Conservation (phyloP, 2,113 vertebrate genomes). For the Sphaerodactylus townsendi region DNA sequence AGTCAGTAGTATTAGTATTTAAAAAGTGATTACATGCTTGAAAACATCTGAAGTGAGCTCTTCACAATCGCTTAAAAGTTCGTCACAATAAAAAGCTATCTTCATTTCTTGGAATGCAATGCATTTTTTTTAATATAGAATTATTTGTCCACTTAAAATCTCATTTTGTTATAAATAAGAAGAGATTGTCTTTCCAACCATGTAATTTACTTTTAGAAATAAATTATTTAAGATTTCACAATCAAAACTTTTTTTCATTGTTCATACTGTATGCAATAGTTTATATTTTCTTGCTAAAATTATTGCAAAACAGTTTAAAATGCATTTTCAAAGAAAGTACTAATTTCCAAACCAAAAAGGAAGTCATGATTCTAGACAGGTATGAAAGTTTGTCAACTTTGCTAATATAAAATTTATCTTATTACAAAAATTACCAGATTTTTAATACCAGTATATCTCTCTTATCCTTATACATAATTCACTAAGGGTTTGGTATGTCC, state of each 20-base stretch:
- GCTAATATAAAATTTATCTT: not conserved
- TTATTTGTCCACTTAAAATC: slow-evolving; percentile 15
- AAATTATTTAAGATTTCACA: not conserved
- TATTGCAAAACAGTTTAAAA: not conserved
- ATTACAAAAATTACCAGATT: not conserved
- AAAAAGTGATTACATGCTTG: not conserved
- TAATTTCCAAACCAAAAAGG: slow-evolving; percentile 9
- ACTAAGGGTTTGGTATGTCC: too few species aligned
- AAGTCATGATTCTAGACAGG: fast-evolving
- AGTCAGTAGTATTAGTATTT: not conserved
- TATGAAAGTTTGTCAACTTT: not conserved
- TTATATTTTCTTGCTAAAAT: not conserved
- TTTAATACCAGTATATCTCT: not conserved
- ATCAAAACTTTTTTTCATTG: not conserved
- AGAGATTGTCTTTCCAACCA: too few species aligned
- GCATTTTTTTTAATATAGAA: not conserved
- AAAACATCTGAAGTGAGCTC: slow-evolving; percentile 5
- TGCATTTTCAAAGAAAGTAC: not conserved
- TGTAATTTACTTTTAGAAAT: too few species aligned
- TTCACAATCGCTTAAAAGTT: not conserved
- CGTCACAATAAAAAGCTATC: not conserved
- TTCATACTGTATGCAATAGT: not conserved
- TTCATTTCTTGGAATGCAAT: not conserved
- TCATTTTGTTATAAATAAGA: not conserved
- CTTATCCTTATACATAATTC: too few species aligned